Evolutionary conservation across 1,140 invertebrate species (phyloP).

Genomic region (Sesamia nonagrioides): DNA sequence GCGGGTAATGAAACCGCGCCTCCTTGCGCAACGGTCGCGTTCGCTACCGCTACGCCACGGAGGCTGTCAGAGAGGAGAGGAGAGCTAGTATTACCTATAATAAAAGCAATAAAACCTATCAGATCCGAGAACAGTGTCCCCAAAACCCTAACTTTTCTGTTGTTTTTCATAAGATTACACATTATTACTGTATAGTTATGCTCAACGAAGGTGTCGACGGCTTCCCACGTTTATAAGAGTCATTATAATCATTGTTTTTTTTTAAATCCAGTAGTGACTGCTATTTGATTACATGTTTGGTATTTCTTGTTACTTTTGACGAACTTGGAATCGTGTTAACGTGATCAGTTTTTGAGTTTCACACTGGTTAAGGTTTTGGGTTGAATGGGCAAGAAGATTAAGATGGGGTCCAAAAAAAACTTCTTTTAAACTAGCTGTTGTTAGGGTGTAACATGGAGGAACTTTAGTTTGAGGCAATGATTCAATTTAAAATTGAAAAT

Average conservation of each 20-base stretch:
- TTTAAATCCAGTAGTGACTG: not conserved
- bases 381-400: not conserved
- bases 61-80: too few species aligned
- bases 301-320: not conserved
- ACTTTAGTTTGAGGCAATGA: too few species aligned
- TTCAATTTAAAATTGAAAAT: too few species aligned
- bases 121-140: not conserved
- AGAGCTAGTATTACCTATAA: too few species aligned
- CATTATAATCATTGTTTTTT: constrained; percentile 22
- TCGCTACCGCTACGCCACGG: too few species aligned
- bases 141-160: not conserved
- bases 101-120: not conserved
- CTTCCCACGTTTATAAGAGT: constrained; percentile 6
- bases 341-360: not conserved
- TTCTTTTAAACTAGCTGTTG: too few species aligned
- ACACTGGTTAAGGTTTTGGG: not conserved
- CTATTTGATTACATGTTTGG: constrained; percentile 25
- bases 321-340: not conserved
- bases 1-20: too few species aligned
- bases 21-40: too few species aligned
- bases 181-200: not conserved
- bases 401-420: too few species aligned
- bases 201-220: not conserved
- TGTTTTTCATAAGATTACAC: constrained; percentile 15
- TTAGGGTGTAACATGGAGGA: too few species aligned